These are phyloP conservation scores for Eupithecia centaureata DNA, from an alignment of 2,888 invertebrate genomes.

Conservation along the genomic window DNA sequence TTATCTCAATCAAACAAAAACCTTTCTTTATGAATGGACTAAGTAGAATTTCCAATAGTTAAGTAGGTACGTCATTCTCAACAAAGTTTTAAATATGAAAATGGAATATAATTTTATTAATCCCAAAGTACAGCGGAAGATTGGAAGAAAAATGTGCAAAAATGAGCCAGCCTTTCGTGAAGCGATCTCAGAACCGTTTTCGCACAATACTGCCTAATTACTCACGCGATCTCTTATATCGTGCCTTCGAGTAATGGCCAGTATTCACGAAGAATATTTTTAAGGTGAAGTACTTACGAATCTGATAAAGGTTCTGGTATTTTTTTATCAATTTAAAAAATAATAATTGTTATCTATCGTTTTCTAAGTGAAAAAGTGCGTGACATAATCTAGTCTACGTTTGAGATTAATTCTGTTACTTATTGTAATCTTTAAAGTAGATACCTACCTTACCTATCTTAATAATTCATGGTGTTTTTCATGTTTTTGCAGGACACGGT, in stretches of 20 bases:
- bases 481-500: too few species aligned
- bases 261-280: slow-evolving; percentile 23
- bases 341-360: background rate
- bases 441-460: too few species aligned
- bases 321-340: background rate
- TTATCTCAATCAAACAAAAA: too few species aligned
- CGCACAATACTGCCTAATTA: slow-evolving; percentile 68
- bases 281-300: background rate
- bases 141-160: slow-evolving; percentile 37
- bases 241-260: slow-evolving; percentile 45
- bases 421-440: too few species aligned
- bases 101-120: slow-evolving; percentile 37
- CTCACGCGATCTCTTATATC: slow-evolving; percentile 68
- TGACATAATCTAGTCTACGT: background rate
- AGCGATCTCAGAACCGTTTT: slow-evolving; percentile 54
- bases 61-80: too few species aligned
- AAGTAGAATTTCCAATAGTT: too few species aligned
- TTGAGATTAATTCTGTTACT: background rate
- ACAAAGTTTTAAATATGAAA: background rate
- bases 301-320: background rate
- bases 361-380: background rate
- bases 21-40: too few species aligned
- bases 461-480: too few species aligned
- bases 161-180: slow-evolving; percentile 50
- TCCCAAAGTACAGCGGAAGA: slow-evolving; percentile 27